These are phyloP conservation scores for Andrena fulva DNA, from an alignment of 2,888 invertebrate species.

Conservation along the genomic window DNA sequence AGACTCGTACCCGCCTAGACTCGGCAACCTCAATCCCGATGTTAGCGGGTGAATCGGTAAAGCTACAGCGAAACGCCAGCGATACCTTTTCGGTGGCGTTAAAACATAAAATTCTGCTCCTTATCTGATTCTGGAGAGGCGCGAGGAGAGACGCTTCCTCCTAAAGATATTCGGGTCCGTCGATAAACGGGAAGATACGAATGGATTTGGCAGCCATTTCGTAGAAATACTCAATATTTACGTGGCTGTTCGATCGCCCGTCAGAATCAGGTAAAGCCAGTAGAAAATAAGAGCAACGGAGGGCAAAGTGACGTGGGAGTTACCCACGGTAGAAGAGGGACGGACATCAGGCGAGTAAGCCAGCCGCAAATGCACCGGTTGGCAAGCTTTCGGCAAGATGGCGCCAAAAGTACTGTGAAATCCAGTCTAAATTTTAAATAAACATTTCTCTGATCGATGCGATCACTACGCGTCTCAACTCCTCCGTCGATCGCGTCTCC, in stretches of 20 bases:
- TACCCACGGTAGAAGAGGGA: slow-evolving; percentile 70
- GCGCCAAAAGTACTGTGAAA: slow-evolving; percentile 69
- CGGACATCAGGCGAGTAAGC: slow-evolving; percentile 61
- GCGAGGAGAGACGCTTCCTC: slow-evolving; percentile 41
- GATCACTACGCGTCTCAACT: not conserved
- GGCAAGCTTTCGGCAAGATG: slow-evolving; percentile 70
- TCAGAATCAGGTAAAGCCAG: slow-evolving; percentile 70
- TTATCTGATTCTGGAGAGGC: slow-evolving; percentile 39
- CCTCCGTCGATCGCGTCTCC: not conserved
- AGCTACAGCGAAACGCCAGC: not conserved
- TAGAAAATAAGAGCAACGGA: slow-evolving; percentile 73
- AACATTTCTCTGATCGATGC: slow-evolving; percentile 2
- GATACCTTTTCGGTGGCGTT: slow-evolving; percentile 18
- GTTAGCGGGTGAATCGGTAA: slow-evolving; percentile 14
- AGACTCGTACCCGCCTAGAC: not conserved
- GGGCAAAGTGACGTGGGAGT: slow-evolving; percentile 71
- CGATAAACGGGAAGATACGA: slow-evolving; percentile 69
- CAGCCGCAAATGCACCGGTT: slow-evolving; percentile 60
- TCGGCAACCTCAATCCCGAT: not conserved
- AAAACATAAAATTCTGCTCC: slow-evolving; percentile 53
- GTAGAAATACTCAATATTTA: slow-evolving; percentile 72
- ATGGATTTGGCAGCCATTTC: slow-evolving; percentile 71
- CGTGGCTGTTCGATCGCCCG: slow-evolving; percentile 72
- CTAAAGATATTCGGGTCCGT: slow-evolving; percentile 61
- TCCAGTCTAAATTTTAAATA: slow-evolving; percentile 9